phyloP scores from a whole-genome alignment of 1,140 invertebrate genomes.

The Tribolium madens region DNA sequence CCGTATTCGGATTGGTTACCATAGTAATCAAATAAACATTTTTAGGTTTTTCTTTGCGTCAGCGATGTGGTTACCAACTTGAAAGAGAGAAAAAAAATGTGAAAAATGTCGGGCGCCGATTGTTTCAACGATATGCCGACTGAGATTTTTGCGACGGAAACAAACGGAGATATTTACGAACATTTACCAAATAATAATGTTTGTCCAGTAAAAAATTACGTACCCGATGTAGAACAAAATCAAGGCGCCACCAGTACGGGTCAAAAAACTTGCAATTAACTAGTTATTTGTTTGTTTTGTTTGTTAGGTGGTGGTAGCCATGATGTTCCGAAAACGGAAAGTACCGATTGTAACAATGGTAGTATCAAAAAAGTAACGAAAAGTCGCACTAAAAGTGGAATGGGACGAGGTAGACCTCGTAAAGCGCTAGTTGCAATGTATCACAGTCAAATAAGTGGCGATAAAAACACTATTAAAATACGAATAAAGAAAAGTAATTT shows the following conservation, averaged over 20 bases:
- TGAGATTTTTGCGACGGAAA: constrained; percentile 9
- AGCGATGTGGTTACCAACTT: constrained; percentile 39
- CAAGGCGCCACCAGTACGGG: not conserved
- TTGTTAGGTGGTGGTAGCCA: not conserved
- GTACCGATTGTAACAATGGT: constrained; percentile 36
- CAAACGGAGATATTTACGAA: constrained; percentile 21
- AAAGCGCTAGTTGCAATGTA: constrained; percentile 66
- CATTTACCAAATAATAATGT: constrained; percentile 37
- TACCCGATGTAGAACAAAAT: not conserved
- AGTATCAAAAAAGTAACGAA: constrained; percentile 45
- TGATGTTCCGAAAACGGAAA: not conserved
- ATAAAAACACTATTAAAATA: constrained; percentile 74
- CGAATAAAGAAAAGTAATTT: constrained; percentile 73
- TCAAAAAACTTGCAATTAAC: not conserved
- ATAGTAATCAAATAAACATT: not conserved
- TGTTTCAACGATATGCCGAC: constrained; percentile 36
- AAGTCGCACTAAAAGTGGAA: constrained; percentile 50
- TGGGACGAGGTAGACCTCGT: constrained; percentile 60
- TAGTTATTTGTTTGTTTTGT: not conserved
- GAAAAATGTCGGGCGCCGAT: constrained; percentile 35
- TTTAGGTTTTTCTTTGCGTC: not conserved
- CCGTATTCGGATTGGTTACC: not conserved
- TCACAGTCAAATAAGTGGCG: constrained; percentile 72
- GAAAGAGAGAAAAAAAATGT: constrained; percentile 36
- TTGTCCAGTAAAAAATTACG: constrained; percentile 1